Base-by-base conservation (phyloP, 92 coral and sea anemone genomes). In the Diadumene lineata region DNA sequence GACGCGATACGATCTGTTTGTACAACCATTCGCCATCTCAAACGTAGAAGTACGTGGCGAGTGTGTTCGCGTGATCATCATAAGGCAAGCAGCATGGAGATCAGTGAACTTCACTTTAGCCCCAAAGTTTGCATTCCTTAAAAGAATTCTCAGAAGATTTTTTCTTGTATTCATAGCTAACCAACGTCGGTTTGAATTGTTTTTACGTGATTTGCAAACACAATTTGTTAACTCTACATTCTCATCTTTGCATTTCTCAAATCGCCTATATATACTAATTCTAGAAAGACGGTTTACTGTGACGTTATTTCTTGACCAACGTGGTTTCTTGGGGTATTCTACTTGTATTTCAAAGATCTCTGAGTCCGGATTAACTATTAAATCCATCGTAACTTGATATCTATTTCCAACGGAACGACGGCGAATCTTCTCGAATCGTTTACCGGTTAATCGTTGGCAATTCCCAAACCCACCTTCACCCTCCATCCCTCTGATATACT, bases 281-380 rank as follows among this genome's bases (percentile, higher is more conserved):
- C 98, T 81, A 29, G 97, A 81, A 21, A 29, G 74, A 34, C 80
- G 81, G 21, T 74, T 80, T 29, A 85, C 51, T 34, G 55, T 32
- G 11, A 78, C 82, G 21, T 48, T 38, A 25, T 69, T 68, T 18
- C 56, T 29, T 51, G 23, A 76, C 28, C 30, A 1, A 11, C 50
- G 44, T 1, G 79, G 75, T 22, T 50, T 31, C 24, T 65, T 62
- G 22, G 87, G 75, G 53, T 94, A 84, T 50, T 68, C 79, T 18
- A 92, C 76, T 66, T 94, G 98, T 44, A 83, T 86, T 73, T 91
- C 94, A 58, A 94, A 94, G 63, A 91, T 89, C 74, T 89, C 91
- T 10, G 76, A 44, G 71, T 85, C 91, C 10, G 98, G 98, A 0
- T 48, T 79, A 15, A 94, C 97, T 1, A 79, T 80, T 21, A 94